Percentiles rank a stretch among this genome's conserved stretches.
These are phyloP conservation scores for Sarcophaga peregrina DNA, from an alignment of 1,140 invertebrate species.

Conservation along the genomic window DNA sequence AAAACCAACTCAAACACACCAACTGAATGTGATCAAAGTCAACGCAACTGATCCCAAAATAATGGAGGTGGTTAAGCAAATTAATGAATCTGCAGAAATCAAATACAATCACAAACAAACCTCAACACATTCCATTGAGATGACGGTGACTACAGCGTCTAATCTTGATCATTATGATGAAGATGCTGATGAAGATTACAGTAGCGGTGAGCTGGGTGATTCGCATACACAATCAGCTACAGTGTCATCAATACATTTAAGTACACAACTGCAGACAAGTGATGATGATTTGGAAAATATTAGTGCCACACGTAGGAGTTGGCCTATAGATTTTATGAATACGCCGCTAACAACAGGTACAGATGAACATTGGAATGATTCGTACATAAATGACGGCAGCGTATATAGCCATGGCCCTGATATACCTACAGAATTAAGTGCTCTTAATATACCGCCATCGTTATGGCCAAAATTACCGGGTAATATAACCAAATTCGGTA, in stretches of 20 bases:
- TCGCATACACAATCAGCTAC: background rate
- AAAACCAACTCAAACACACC: background rate
- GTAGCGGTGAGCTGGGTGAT: background rate
- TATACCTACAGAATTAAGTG: slow-evolving; percentile 55
- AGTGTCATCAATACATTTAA: background rate
- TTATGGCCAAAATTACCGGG: slow-evolving; percentile 47
- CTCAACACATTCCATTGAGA: slow-evolving; percentile 44
- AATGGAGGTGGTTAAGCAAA: slow-evolving; percentile 52
- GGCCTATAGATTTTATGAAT: slow-evolving; percentile 59
- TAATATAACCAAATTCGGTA: slow-evolving; percentile 60
- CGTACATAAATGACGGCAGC: slow-evolving; percentile 43
- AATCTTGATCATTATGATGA: slow-evolving; percentile 4
- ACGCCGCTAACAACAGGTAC: slow-evolving; percentile 7
- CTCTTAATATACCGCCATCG: slow-evolving; percentile 55
- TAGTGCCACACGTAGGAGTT: slow-evolving; percentile 52
- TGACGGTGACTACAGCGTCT: slow-evolving; percentile 6
- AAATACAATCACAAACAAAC: slow-evolving; percentile 46
- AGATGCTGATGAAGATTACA: background rate
- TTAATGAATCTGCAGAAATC: slow-evolving; percentile 55
- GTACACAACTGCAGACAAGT: slow-evolving; percentile 36
- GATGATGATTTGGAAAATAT: slow-evolving; percentile 43
- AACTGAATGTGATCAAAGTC: slow-evolving; percentile 10
- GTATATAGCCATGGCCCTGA: slow-evolving; percentile 50
- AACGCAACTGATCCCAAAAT: slow-evolving; percentile 51
- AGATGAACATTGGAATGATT: slow-evolving; percentile 42